Evolutionary conservation across 2,797 vertebrate species (phyloP), one percentile per base, ranked within the genome.

Genomic region (Acanthurus leucopareius): DNA sequence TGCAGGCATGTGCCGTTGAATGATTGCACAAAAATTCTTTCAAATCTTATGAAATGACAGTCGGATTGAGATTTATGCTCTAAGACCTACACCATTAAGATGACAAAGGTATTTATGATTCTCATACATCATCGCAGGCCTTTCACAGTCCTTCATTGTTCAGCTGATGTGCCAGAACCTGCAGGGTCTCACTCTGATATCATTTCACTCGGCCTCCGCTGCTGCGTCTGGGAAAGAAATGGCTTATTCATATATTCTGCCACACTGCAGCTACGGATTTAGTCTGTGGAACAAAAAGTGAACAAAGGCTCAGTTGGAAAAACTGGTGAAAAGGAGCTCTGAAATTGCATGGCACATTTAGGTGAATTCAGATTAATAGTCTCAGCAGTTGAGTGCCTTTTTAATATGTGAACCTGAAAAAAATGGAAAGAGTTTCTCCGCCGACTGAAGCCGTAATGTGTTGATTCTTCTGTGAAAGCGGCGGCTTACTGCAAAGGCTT

Each of bases 151-250:
- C 35, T 38, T 86, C 80, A 84, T 86, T 91, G 86, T 91, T 82
- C 35, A 0, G 62, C 53, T 64, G 82, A 91, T 88, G 76, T 89
- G 84, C 82, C 79, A 64, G 80, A 86, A 92, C 85, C 88, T 86
- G 88, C 87, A 88, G 85, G 63, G 42, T 80, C 44, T 83, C 67
- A 47, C 35, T 62, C 25, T 58, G 88, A 86, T 86, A 82, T 91
- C 80, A 32, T 64, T 85, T 84, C 79, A 79, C 69, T 60, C 69
- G 32, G 61, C 56, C 77, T 84, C 28, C 28, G 28, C 32, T 14
- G 44, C 74, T 25, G 73, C 67, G 20, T 73, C 64, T 88, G 87
- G 86, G 77, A 86, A 85, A 85, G 76, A 86, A 84, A 78, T 75
- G 57, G 86, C 71, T 76, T 38, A 7, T 77, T 73, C 22, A 81